Evolutionary conservation across 1,140 invertebrate species (phyloP).

Genomic region (Cryptotermes secundus): DNA sequence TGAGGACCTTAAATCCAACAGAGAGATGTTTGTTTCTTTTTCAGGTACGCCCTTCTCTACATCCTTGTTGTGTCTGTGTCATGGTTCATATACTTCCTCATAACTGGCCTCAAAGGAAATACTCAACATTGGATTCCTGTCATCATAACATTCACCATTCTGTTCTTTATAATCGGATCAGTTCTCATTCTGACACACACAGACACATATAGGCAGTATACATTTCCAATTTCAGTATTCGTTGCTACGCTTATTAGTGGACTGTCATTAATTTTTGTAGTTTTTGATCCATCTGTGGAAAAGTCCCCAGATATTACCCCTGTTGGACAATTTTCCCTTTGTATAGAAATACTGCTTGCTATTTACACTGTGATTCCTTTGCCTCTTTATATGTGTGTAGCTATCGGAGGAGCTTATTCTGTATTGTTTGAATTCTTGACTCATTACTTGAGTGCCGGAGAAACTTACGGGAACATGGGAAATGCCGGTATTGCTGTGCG

Average conservation of each 20-base stretch:
- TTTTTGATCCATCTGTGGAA: constrained; percentile 54
- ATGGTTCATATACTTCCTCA: constrained; percentile 58
- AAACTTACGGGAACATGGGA: constrained; percentile 33
- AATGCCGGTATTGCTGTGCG: constrained; percentile 60
- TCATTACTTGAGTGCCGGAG: neutral
- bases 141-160: constrained; percentile 46
- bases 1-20: too few relatives aligned
- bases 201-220: constrained; percentile 64
- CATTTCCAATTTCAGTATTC: constrained; percentile 62
- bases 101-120: constrained; percentile 44
- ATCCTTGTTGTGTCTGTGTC: constrained; percentile 56
- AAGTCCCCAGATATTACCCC: constrained; percentile 62
- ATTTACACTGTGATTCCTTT: constrained; percentile 93
- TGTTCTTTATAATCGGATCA: constrained; percentile 50
- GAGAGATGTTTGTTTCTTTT: constrained; percentile 43
- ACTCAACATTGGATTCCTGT: constrained; percentile 58
- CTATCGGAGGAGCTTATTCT: constrained; percentile 77
- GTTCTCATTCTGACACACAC: constrained; percentile 67
- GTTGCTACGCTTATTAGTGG: constrained; percentile 65
- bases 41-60: constrained; percentile 61
- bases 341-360: constrained; percentile 82
- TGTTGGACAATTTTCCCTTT: constrained; percentile 80
- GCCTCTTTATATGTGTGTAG: constrained; percentile 79
- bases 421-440: constrained; percentile 73
- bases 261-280: constrained; percentile 63